Evolutionary conservation across 2,888 invertebrate genomes (phyloP).

Genomic region (Hypercompe scribonia): DNA sequence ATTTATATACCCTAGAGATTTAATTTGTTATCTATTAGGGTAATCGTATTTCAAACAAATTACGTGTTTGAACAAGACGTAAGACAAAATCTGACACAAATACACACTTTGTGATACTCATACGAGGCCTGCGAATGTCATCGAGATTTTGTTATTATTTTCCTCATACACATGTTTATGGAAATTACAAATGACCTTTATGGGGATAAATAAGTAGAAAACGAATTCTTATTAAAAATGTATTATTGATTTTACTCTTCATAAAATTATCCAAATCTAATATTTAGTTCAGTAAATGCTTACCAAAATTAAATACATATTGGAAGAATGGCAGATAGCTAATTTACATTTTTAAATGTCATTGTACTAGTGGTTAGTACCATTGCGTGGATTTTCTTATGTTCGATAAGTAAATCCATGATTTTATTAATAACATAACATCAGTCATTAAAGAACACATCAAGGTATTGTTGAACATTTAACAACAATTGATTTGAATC

Average conservation of each 20-base stretch:
- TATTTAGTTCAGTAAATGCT: conserved; percentile 55
- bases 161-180: background rate
- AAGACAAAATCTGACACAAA: background rate
- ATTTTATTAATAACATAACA: conserved; percentile 24
- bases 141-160: background rate
- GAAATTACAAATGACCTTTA: background rate
- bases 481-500: background rate
- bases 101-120: background rate
- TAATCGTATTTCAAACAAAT: conserved; percentile 1
- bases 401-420: conserved; percentile 12
- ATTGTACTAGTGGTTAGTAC: conserved; percentile 34
- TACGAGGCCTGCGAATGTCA: background rate
- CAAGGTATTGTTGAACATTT: conserved; percentile 5
- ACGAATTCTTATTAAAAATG: conserved; percentile 52
- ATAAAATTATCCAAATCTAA: conserved; percentile 57
- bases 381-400: conserved; percentile 19
- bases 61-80: background rate
- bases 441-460: conserved; percentile 34
- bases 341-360: conserved; percentile 6
- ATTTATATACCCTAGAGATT: background rate
- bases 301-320: conserved; percentile 44
- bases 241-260: conserved; percentile 59
- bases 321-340: conserved; percentile 42
- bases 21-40: conserved; percentile 5
- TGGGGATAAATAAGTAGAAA: conserved; percentile 7